Conservation (phyloP, 1,140 invertebrate species). For the Pantala flavescens region DNA sequence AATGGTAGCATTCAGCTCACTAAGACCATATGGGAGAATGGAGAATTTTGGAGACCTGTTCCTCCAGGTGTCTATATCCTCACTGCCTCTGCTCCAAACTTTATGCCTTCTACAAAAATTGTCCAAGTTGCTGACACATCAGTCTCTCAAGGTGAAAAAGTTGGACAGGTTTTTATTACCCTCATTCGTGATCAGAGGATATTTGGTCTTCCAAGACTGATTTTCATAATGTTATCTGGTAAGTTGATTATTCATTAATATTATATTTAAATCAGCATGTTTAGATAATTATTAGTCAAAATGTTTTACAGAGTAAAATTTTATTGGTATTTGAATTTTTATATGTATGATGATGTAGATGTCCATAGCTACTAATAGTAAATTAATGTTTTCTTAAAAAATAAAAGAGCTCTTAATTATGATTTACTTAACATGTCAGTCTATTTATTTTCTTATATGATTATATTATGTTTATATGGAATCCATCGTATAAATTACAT, state of each 20-base stretch:
- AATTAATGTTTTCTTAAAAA: too few relatives aligned
- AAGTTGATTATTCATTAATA: constrained; percentile 14
- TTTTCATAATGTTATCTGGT: constrained; percentile 63
- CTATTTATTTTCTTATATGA: too few relatives aligned
- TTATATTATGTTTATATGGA: too few relatives aligned
- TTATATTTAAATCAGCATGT: not conserved
- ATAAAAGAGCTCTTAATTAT: too few relatives aligned
- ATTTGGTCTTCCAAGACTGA: constrained; percentile 56
- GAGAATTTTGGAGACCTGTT: constrained; percentile 46
- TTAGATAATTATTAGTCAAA: not conserved
- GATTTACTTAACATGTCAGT: too few relatives aligned
- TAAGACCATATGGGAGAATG: constrained; percentile 37
- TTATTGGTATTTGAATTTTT: too few relatives aligned
- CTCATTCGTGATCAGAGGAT: constrained; percentile 52
- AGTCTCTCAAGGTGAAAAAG: constrained; percentile 26
- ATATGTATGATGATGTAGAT: too few relatives aligned
- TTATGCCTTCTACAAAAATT: constrained; percentile 41
- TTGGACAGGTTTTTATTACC: constrained; percentile 50
- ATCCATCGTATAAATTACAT: too few relatives aligned
- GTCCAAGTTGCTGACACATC: constrained; percentile 34
- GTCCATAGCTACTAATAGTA: too few relatives aligned
- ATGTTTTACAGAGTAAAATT: too few relatives aligned
- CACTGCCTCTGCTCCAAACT: constrained; percentile 43
- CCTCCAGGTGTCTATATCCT: constrained; percentile 43
- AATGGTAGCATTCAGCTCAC: constrained; percentile 34